Evolutionary conservation across 2,797 vertebrate genomes (phyloP).

Genomic region (Sebastes steindachneri): DNA sequence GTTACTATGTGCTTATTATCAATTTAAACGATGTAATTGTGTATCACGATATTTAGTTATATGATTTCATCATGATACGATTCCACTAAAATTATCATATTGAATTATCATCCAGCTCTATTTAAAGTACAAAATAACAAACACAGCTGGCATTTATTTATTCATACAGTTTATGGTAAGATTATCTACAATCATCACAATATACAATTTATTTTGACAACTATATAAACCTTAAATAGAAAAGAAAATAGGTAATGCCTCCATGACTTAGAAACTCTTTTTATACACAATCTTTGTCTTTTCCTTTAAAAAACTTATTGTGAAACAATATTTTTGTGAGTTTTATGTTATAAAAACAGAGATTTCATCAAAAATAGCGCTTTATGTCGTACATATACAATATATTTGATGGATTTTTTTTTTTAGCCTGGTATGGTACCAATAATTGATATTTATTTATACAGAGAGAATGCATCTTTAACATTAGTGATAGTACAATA

Average conservation of each 20-base stretch:
- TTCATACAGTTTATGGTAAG: not conserved
- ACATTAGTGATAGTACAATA: not conserved
- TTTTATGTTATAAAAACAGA: not conserved
- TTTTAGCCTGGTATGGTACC: not conserved
- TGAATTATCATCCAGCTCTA: too few relatives aligned
- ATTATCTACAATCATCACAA: not conserved
- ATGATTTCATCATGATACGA: too few relatives aligned
- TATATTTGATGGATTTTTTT: not conserved
- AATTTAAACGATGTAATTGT: not conserved
- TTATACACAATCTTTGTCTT: not conserved
- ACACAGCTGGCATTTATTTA: not conserved
- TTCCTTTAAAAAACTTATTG: not conserved
- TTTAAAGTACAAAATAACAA: not conserved
- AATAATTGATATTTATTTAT: not conserved
- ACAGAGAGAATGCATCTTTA: not conserved
- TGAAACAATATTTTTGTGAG: not conserved
- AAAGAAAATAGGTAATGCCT: not conserved
- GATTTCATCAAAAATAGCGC: not conserved
- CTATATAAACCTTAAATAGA: not conserved
- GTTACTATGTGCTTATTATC: too few relatives aligned
- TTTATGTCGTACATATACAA: not conserved
- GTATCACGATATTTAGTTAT: too few relatives aligned
- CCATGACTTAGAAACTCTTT: not conserved
- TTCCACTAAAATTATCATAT: too few relatives aligned
- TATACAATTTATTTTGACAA: not conserved